phyloP scores from a whole-genome alignment of 2,888 invertebrate species.

The Nymphalis urticae region DNA sequence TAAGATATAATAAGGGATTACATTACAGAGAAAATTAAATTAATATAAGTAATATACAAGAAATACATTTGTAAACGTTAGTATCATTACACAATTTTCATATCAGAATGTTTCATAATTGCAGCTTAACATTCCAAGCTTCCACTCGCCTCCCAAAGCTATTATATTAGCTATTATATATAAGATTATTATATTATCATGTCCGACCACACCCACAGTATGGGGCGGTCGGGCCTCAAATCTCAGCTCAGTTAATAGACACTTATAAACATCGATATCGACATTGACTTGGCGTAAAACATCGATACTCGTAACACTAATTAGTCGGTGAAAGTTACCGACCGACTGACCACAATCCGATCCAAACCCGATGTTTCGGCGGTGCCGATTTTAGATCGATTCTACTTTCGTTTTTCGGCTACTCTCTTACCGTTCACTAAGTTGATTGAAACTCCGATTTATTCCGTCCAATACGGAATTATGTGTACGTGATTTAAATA shows the following conservation, averaged over 20 bases:
- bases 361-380: conserved; percentile 70
- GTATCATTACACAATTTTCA: neutral
- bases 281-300: conserved; percentile 60
- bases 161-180: neutral
- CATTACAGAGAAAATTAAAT: too few species aligned
- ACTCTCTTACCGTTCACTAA: conserved; percentile 71
- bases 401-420: conserved; percentile 81
- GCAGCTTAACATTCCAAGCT: neutral
- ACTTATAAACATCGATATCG: conserved; percentile 64
- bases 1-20: too few species aligned
- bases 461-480: conserved; percentile 44
- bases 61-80: too few species aligned
- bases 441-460: conserved; percentile 63
- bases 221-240: conserved; percentile 26
- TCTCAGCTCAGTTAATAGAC: conserved; percentile 37
- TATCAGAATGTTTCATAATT: neutral
- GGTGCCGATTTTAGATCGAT: conserved; percentile 77
- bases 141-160: neutral
- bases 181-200: neutral
- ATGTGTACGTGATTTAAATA: conserved; percentile 12
- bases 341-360: conserved; percentile 78
- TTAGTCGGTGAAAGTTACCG: conserved; percentile 79
- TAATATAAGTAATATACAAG: too few species aligned
- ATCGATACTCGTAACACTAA: conserved; percentile 72
- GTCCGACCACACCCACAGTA: conserved; percentile 17